A percentile compares a stretch with the other conserved stretches of the same genome.
Evolutionary conservation across 2,113 vertebrate species (phyloP).

Genomic region (Bostrychus sinensis): DNA sequence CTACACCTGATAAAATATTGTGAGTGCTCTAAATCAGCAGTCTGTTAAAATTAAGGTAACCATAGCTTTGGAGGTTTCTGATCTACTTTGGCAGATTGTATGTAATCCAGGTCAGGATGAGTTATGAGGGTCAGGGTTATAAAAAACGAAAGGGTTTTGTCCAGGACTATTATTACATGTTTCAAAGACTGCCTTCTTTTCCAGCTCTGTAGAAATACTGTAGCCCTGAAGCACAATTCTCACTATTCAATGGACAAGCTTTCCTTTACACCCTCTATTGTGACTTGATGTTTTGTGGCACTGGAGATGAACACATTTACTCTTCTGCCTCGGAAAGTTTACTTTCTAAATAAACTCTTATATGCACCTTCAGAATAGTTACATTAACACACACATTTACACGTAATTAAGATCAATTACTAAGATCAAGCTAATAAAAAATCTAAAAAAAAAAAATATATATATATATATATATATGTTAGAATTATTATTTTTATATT

Average conservation of each 20-base stretch:
- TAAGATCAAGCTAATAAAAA: no score
- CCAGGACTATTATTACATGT: constrained; percentile 52
- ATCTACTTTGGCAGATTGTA: constrained; percentile 20
- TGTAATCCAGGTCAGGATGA: constrained; percentile 26
- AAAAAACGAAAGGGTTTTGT: constrained; percentile 43
- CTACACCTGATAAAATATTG: constrained; percentile 15
- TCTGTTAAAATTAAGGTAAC: constrained; percentile 21
- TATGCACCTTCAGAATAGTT: no score
- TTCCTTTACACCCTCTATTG: constrained; percentile 24
- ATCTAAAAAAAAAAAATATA: no score
- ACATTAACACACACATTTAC: no score
- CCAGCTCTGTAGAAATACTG: constrained; percentile 39
- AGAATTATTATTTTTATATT: no score
- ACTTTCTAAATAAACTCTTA: not conserved
- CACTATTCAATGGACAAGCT: constrained; percentile 25
- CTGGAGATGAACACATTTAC: not conserved
- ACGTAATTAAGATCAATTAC: no score
- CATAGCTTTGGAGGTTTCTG: not conserved
- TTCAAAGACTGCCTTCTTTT: constrained; percentile 46
- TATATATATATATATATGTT: no score
- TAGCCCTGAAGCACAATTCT: constrained; percentile 35
- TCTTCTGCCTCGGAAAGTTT: constrained; percentile 12
- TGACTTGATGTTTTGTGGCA: constrained; percentile 19
- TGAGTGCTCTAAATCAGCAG: constrained; percentile 27
- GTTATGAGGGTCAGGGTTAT: constrained; percentile 39